phyloP scores from a whole-genome alignment of 2,888 invertebrate species.

The Hecatera dysodea region DNA sequence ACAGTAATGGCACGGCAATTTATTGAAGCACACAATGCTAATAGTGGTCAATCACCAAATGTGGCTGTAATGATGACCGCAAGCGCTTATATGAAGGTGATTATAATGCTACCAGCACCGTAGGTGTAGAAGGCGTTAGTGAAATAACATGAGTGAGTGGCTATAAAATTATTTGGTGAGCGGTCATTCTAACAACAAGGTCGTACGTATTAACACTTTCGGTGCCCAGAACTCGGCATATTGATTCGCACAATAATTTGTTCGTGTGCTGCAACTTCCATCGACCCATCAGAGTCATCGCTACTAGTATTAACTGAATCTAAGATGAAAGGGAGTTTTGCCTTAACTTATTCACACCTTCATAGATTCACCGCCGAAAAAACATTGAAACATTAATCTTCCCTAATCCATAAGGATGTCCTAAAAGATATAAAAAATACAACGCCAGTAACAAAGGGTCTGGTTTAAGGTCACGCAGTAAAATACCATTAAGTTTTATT shows the following conservation, averaged over 20 bases:
- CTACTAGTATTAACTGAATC: conserved; percentile 10
- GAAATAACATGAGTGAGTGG: conserved; percentile 3
- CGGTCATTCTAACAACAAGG: conserved; percentile 28
- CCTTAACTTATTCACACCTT: too few species aligned
- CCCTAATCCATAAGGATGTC: neutral
- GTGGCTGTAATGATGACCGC: conserved; percentile 4
- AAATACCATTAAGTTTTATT: conserved; percentile 18
- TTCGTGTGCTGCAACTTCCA: too few species aligned
- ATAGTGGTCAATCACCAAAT: conserved; percentile 19
- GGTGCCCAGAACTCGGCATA: too few species aligned
- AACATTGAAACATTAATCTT: neutral
- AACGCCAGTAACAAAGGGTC: neutral
- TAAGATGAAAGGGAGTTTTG: neutral
- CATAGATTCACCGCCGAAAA: neutral
- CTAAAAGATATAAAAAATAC: conserved; percentile 4
- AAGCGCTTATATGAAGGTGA: conserved; percentile 15
- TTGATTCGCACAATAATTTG: too few species aligned
- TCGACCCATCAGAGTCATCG: too few species aligned
- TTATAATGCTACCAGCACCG: conserved; percentile 22
- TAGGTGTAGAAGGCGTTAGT: conserved; percentile 22
- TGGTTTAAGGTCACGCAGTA: neutral
- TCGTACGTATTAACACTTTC: conserved; percentile 15
- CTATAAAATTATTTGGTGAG: conserved; percentile 22
- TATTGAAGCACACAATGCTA: conserved; percentile 8
- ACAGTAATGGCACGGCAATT: conserved; percentile 2